Evolutionary conservation across 1,140 invertebrate genomes (phyloP), one percentile per base, ranked within the genome.

Genomic region (Drosophila miranda): DNA sequence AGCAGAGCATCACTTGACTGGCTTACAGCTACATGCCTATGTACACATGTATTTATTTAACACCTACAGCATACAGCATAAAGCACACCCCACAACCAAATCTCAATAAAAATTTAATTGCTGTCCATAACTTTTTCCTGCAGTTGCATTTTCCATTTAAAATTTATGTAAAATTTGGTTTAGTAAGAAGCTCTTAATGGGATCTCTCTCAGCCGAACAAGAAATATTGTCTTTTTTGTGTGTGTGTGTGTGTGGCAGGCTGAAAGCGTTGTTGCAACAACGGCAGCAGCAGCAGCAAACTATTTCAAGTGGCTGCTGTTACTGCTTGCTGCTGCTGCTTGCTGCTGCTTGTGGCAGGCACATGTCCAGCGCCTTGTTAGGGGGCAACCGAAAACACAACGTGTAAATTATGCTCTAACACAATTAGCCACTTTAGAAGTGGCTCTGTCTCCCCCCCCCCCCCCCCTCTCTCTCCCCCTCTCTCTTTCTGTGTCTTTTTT

Each of bases 321-420:
- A 54, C 59, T 34, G 54, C 6, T 55, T 44, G 58, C 46, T 26
- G 54, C 52, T 52, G 52, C 28, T 28, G 48, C 46, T 1, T 51
- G 62, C 53, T 51, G 62, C 53, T 70, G 68, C 68, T 60, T 75
- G 60, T 66, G 70, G 71, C 81, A 68, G 78, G 74, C 82, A 69
- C 81, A 86, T 86, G 81, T 86, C 81, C 73, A 78, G 77, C 61
- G 77, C 73, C 77, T 86, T 86, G 82, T 86, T 82, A 38, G 61
- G 60, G 60, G 77, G 82, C 77, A 84, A 68, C 78, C 70, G 66
- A 82, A 86, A 86, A 87, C 82, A 86, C 82, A 86, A 86, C 82
- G 82, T 86, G 82, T 86, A 86, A 86, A 86, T 86, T 86, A 86
- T 86, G 80, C 80, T 80, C 79, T 87, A 86, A 86, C 82, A 86